A percentile compares a stretch with the other conserved stretches of the same genome.
Conservation (phyloP, 2,113 vertebrate genomes). For the Hydrochoerus hydrochaeris region DNA sequence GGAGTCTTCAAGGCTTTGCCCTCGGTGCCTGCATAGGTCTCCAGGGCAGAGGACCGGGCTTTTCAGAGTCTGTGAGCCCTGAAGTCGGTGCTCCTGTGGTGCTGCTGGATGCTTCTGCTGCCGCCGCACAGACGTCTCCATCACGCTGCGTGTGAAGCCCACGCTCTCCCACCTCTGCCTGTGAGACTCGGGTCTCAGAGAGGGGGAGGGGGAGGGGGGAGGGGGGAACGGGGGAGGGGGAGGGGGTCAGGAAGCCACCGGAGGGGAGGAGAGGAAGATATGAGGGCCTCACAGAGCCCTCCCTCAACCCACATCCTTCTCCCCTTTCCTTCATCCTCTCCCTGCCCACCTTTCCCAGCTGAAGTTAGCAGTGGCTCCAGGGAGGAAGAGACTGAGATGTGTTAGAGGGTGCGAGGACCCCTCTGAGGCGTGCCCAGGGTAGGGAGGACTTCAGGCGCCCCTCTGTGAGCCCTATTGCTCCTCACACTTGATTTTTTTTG, state of each 20-base stretch:
- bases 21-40: background rate
- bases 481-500: background rate
- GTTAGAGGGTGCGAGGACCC: background rate
- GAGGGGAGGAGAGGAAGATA: background rate
- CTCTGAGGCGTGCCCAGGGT: background rate
- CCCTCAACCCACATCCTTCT: background rate
- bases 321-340: background rate
- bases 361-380: background rate
- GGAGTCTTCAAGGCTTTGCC: background rate
- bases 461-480: background rate
- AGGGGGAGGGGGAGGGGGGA: background rate
- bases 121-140: background rate
- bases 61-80: background rate
- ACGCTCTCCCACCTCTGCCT: background rate
- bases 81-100: background rate
- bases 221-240: too few relatives aligned
- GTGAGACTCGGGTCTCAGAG: background rate
- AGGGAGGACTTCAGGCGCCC: background rate
- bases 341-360: background rate
- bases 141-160: background rate
- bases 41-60: background rate
- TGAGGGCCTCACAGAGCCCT: background rate
- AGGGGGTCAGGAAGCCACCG: background rate
- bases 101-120: background rate
- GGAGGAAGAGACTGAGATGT: background rate